Conservation (phyloP, 2,113 vertebrate genomes). For the Crotalus viridis region DNA sequence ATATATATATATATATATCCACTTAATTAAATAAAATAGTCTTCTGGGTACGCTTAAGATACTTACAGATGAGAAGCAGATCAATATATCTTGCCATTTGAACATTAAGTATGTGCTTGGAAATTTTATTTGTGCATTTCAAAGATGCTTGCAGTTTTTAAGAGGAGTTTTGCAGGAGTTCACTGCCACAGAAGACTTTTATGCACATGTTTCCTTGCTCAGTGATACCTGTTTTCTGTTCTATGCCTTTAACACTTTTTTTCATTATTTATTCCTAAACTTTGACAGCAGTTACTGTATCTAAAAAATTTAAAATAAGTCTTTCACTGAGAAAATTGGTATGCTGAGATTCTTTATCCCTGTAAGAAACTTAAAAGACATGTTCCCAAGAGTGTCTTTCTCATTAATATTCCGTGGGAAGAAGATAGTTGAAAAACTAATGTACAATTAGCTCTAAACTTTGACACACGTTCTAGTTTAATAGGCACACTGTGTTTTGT, state of each 20-base stretch:
- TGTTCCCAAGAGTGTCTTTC: neutral
- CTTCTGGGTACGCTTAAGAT: constrained; percentile 84
- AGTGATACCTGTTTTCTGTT: neutral
- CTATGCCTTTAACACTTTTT: neutral
- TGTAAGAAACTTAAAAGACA: neutral
- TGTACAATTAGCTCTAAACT: neutral
- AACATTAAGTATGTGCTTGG: constrained; percentile 78
- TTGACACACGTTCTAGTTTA: neutral
- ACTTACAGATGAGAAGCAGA: constrained; percentile 77
- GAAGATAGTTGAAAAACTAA: neutral
- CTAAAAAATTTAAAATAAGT: constrained; percentile 16
- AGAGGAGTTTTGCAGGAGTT: constrained; percentile 36
- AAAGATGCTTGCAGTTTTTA: constrained; percentile 54
- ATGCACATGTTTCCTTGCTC: neutral
- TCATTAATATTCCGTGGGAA: neutral
- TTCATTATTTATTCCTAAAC: constrained; percentile 21
- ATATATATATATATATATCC: constrained; percentile 92
- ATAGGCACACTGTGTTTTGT: neutral
- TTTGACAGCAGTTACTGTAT: neutral
- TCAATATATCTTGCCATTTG: constrained; percentile 74
- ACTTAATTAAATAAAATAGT: constrained; percentile 96
- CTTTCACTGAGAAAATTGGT: neutral
- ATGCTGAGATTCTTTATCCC: neutral
- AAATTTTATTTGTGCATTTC: constrained; percentile 70
- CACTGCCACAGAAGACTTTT: neutral